Evolutionary conservation across 30 jellyfish, hydroid and myxozoan genomes (phyloP).

Genomic region (Aurelia sp.): DNA sequence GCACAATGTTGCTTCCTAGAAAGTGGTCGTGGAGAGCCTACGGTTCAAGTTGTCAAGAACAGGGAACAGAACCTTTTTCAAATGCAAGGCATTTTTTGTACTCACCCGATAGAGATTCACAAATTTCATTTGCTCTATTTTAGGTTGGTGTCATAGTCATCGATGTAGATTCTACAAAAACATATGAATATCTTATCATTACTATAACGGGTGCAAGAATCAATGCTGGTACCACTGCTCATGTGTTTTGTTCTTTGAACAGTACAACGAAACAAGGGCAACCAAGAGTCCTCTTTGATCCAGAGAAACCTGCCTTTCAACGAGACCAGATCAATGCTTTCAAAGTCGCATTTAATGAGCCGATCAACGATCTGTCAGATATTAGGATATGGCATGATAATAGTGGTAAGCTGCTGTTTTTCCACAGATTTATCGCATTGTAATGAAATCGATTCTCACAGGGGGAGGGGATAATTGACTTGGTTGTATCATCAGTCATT

Average conservation of each 20-base stretch:
- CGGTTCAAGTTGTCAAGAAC: too few relatives aligned
- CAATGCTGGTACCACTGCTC: constrained; percentile 81
- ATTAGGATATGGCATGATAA: constrained; percentile 77
- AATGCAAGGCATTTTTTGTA: too few relatives aligned
- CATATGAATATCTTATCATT: constrained; percentile 38
- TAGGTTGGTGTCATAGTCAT: constrained; percentile 45
- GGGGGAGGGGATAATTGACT: too few relatives aligned
- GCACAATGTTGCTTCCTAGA: too few relatives aligned
- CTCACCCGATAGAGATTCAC: neutral
- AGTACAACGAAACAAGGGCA: constrained; percentile 24
- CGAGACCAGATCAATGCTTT: constrained; percentile 52
- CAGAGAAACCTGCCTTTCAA: constrained; percentile 48
- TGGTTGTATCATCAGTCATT: too few relatives aligned
- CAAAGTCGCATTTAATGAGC: constrained; percentile 44
- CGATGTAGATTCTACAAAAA: constrained; percentile 42
- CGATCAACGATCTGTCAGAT: constrained; percentile 42
- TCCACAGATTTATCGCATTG: too few relatives aligned
- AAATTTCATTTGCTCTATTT: neutral
- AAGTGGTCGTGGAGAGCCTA: too few relatives aligned
- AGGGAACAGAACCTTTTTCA: too few relatives aligned
- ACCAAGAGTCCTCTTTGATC: constrained; percentile 44
- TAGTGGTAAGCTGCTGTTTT: constrained; percentile 21
- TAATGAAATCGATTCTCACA: too few relatives aligned
- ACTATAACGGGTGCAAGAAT: constrained; percentile 80
- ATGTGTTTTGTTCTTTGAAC: constrained; percentile 61